Percentiles rank a stretch among this genome's conserved stretches.
Conservation (phyloP, 2,888 invertebrate genomes). For the Drosophila cognata region DNA sequence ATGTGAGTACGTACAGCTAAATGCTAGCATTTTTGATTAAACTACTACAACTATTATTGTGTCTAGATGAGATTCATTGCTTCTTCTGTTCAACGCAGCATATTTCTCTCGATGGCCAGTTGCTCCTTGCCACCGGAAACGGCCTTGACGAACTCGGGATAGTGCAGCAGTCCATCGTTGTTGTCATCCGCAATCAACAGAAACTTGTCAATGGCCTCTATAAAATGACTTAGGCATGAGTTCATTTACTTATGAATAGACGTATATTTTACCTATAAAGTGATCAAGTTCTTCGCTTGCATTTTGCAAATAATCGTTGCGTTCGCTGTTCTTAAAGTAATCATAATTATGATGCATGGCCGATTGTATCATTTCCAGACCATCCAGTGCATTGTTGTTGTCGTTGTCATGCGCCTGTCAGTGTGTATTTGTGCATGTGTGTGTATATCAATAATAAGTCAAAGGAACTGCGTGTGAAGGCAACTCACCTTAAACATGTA, state of each 20-base stretch:
- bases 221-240: not conserved
- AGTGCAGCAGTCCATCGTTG: constrained; percentile 94
- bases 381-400: constrained; percentile 94
- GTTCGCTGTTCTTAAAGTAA: constrained; percentile 82
- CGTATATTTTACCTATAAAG: constrained; percentile 78
- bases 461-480: fast-evolving
- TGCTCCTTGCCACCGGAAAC: constrained; percentile 70
- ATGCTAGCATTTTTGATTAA: constrained; percentile 52
- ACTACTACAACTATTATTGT: constrained; percentile 59
- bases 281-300: constrained; percentile 83
- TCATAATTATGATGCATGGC: constrained; percentile 87
- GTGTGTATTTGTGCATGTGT: not conserved
- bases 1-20: constrained; percentile 10
- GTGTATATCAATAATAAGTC: not conserved
- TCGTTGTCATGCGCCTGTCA: constrained; percentile 92
- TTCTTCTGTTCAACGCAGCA: constrained; percentile 48
- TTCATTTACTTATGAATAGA: not conserved
- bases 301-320: constrained; percentile 78
- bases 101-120: constrained; percentile 52
- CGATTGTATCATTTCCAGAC: constrained; percentile 92
- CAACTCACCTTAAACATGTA: constrained; percentile 84
- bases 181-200: constrained; percentile 93
- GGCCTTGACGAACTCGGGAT: constrained; percentile 90
- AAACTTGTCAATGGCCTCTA: constrained; percentile 94
- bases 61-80: constrained; percentile 6